phyloP scores from a whole-genome alignment of 2,113 vertebrate species.

The Atrichornis clamosus region DNA sequence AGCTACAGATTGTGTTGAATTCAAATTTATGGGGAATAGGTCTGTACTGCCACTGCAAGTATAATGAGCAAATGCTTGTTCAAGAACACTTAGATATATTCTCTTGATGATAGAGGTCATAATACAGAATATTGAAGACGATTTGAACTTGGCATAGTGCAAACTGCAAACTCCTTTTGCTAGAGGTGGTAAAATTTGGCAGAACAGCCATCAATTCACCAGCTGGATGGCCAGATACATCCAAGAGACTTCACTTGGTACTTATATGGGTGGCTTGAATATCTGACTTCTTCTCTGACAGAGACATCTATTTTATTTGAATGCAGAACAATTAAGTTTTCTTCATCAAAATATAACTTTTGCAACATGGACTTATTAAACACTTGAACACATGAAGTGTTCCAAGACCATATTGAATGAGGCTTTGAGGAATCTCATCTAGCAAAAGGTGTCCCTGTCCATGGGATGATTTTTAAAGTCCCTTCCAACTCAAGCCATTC shows the following conservation, averaged over 20 bases:
- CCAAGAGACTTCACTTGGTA: neutral
- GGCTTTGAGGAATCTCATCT: neutral
- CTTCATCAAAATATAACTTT: neutral
- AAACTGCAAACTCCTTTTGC: neutral
- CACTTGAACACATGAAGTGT: neutral
- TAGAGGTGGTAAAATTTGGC: neutral
- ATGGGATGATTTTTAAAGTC: neutral
- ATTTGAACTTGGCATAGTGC: neutral
- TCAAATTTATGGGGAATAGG: rapidly evolving
- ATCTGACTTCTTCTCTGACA: neutral
- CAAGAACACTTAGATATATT: neutral
- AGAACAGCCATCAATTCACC: neutral
- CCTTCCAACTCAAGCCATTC: neutral
- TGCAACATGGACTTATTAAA: neutral
- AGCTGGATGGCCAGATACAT: neutral
- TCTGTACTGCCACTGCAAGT: neutral
- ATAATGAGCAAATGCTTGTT: neutral
- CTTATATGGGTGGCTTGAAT: neutral
- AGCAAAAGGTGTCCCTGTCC: neutral
- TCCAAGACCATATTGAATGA: neutral
- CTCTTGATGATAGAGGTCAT: neutral
- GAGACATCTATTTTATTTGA: neutral
- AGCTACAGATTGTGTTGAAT: neutral
- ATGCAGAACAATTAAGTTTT: neutral
- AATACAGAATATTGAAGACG: neutral